phyloP scores from a whole-genome alignment of 2,113 vertebrate species.

The Naja naja region DNA sequence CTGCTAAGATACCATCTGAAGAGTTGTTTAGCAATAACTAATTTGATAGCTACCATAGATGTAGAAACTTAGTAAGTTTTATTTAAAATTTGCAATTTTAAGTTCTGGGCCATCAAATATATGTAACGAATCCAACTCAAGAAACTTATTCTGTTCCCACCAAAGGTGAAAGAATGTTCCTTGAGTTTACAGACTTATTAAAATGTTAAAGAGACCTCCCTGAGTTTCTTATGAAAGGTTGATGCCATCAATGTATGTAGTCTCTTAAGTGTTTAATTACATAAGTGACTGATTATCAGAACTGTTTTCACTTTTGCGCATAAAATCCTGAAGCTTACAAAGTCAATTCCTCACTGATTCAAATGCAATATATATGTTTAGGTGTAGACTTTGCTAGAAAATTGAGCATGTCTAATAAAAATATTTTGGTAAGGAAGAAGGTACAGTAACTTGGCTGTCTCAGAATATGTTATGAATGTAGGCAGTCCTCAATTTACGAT shows the following conservation, averaged over 20 bases:
- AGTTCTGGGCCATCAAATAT: not conserved
- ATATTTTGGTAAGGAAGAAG: not conserved
- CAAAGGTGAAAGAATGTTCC: not conserved
- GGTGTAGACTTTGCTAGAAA: not conserved
- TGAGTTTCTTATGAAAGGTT: not conserved
- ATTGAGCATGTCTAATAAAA: not conserved
- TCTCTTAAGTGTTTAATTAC: not conserved
- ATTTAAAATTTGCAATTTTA: not conserved
- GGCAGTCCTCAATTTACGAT: not conserved
- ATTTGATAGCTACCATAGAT: not conserved
- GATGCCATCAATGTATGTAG: not conserved
- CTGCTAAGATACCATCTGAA: not conserved
- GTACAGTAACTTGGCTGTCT: not conserved
- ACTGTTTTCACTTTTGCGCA: not conserved
- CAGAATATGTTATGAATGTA: not conserved
- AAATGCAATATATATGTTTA: not conserved
- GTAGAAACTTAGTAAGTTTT: not conserved
- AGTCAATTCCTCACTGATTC: not conserved
- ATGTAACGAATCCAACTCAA: not conserved
- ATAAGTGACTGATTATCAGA: not conserved
- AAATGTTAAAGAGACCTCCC: not conserved
- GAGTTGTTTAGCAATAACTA: not conserved
- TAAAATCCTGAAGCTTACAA: not conserved
- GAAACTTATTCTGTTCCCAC: not conserved
- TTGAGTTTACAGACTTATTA: not conserved